Base-by-base conservation (phyloP, 2,113 vertebrate genomes). In the Poecile atricapillus region DNA sequence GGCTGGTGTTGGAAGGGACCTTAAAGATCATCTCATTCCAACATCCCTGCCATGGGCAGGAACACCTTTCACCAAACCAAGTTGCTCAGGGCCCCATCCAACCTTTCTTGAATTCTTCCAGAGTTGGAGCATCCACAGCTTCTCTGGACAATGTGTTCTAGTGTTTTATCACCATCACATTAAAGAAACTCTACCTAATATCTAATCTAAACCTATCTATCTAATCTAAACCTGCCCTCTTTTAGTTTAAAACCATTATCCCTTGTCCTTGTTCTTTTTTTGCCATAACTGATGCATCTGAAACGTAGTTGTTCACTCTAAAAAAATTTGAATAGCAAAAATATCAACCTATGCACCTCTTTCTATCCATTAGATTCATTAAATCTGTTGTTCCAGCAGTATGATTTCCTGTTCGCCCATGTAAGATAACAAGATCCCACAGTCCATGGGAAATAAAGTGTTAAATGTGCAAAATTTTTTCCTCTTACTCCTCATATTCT, bases 401-500 rank as follows among this genome's bases (percentile, higher is more conserved):
- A 11, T 10, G 28, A 46, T 84, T 83, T 78, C 18, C 25, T 74
- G 11, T 52, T 90, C 75, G n/a, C 18, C 56, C 4, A 12, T 63
- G 41, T 55, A 35, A 84, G n/a, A 12, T 47, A 70, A 15, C 11
- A 68, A 64, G 27, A 49, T 71, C 7, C 23, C 13, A 28, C 7
- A 53, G 25, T 50, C 27, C 24, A 31, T 4, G 56, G 88, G 28
- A 87, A 90, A 65, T 52, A 89, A 96, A 92, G 86, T 49, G 95
- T 97, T 97, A 95, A 96, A 92, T 12, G 11, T 69, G 49, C 31
- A 91, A 89, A 93, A 25, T 31, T 24, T 5, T 90, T 68, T 71
- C 49, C 11, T 81, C n/a, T 75, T 76, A 58, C 44, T 94, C 31
- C 18, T 82, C n/a, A 25, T 78, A 75, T 76, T 94, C 49, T 89